Conservation (phyloP, 1,140 invertebrate genomes). For the Idris sp. region DNA sequence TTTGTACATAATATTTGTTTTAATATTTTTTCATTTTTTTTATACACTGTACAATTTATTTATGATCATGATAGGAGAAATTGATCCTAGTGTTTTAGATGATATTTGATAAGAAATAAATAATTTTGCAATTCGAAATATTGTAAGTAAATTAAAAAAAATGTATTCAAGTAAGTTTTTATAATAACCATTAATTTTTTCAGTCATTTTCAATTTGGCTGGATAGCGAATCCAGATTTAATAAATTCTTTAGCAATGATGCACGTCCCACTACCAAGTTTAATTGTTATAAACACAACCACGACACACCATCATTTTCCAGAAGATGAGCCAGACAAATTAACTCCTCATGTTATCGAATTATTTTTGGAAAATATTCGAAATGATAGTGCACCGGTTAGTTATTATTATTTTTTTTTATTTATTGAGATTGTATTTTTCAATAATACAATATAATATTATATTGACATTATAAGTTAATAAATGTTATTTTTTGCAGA, state of each 20-base stretch:
- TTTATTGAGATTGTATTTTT: too few species aligned
- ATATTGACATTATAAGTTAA: too few species aligned
- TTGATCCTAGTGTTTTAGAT: conserved; percentile 18
- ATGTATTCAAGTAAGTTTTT: conserved; percentile 3
- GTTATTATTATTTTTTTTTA: not conserved
- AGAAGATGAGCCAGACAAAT: conserved; percentile 87
- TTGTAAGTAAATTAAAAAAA: not conserved
- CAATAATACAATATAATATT: too few species aligned
- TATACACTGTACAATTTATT: conserved; percentile 22
- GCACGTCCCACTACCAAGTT: conserved; percentile 87
- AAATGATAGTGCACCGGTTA: conserved; percentile 85
- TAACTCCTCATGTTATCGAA: conserved; percentile 88
- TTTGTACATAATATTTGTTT: too few species aligned
- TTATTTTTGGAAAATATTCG: conserved; percentile 87
- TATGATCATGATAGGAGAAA: conserved; percentile 29
- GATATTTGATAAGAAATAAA: conserved; percentile 11
- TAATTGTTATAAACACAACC: conserved; percentile 93
- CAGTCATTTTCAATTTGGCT: conserved; percentile 93
- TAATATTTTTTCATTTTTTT: conserved; percentile 29
- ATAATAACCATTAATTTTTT: conserved; percentile 58
- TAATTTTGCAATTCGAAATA: not conserved
- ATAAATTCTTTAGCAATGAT: conserved; percentile 95
- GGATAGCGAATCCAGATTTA: conserved; percentile 90
- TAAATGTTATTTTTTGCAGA: conserved; percentile 76
- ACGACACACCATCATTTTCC: conserved; percentile 94